phyloP scores from a whole-genome alignment of 2,113 vertebrate species.

The Picathartes gymnocephalus region DNA sequence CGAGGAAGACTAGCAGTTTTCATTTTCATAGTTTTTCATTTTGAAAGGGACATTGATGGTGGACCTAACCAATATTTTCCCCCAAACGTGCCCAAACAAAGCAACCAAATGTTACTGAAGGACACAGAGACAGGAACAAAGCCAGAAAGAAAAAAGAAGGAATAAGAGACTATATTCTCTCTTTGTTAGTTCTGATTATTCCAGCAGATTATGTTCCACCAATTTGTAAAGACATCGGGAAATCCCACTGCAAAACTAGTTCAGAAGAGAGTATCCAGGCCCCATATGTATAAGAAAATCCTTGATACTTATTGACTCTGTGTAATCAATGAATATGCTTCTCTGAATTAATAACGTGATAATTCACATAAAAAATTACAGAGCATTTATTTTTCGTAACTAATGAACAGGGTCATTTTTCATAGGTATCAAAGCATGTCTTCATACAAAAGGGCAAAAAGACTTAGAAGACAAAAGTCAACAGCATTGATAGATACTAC shows the following conservation, averaged over 20 bases:
- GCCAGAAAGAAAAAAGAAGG: not conserved
- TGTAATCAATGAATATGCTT: not conserved
- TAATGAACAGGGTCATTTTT: not conserved
- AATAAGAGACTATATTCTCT: not conserved
- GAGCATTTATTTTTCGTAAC: not conserved
- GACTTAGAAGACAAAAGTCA: not conserved
- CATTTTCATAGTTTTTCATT: not conserved
- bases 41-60: not conserved
- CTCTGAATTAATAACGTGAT: not conserved
- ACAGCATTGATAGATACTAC: not conserved
- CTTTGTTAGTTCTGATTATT: not conserved
- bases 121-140: not conserved
- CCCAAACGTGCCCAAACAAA: not conserved
- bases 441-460: not conserved
- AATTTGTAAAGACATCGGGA: not conserved
- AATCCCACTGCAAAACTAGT: not conserved
- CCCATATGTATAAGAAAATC: not conserved
- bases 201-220: not conserved
- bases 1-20: not conserved
- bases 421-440: not conserved
- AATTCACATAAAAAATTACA: not conserved
- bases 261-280: not conserved
- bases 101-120: not conserved
- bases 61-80: not conserved
- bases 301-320: not conserved